phyloP scores from a whole-genome alignment of 1,140 invertebrate species.

The Macrosteles quadrilineatus region DNA sequence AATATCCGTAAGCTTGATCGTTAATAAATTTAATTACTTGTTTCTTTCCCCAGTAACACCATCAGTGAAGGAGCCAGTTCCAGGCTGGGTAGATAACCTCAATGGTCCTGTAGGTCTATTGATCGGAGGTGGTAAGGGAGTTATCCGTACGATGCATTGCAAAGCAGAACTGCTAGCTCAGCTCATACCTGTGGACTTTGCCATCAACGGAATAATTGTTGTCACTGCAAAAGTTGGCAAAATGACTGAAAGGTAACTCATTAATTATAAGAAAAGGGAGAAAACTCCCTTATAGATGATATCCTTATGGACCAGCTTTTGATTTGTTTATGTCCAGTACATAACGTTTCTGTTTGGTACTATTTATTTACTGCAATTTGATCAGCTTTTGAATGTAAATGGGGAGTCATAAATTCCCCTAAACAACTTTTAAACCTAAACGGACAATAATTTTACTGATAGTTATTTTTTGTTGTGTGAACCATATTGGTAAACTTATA shows the following conservation, averaged over 20 bases:
- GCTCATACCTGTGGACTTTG: constrained; percentile 81
- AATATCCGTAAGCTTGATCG: too few relatives aligned
- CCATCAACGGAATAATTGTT: constrained; percentile 64
- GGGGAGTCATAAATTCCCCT: too few relatives aligned
- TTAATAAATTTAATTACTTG: too few relatives aligned
- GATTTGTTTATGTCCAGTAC: not conserved
- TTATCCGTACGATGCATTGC: constrained; percentile 82
- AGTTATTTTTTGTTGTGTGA: too few relatives aligned
- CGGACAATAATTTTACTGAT: too few relatives aligned
- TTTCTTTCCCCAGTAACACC: constrained; percentile 62
- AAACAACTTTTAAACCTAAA: too few relatives aligned
- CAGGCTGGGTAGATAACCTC: constrained; percentile 91
- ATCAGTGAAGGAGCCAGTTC: constrained; percentile 61
- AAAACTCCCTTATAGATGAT: too few relatives aligned
- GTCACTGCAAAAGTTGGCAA: constrained; percentile 35
- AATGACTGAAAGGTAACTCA: constrained; percentile 11
- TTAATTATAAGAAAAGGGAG: too few relatives aligned
- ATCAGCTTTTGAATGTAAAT: too few relatives aligned
- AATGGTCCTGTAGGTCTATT: constrained; percentile 83
- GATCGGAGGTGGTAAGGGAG: constrained; percentile 79
- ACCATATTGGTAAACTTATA: too few relatives aligned
- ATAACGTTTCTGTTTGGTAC: too few relatives aligned
- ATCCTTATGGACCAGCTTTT: not conserved
- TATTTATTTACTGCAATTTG: too few relatives aligned
- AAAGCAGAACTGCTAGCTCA: constrained; percentile 73